Evolutionary conservation across 1,140 invertebrate genomes (phyloP).

Genomic region (Nilaparvata lugens): DNA sequence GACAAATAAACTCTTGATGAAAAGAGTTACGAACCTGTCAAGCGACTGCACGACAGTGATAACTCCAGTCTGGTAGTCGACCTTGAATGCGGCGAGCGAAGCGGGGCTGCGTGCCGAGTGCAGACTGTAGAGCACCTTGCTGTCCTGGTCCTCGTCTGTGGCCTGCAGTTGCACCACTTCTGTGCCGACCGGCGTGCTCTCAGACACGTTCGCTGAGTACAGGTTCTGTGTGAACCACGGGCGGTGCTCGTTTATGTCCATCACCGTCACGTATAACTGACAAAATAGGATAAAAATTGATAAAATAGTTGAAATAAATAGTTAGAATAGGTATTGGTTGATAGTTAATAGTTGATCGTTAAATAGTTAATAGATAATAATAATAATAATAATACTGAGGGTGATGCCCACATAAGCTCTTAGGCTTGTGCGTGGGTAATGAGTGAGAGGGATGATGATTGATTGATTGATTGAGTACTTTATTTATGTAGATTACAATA

Average conservation of each 20-base stretch:
- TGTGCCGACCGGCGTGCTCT: slow-evolving; percentile 52
- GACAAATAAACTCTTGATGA: no score
- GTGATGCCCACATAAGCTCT: no score
- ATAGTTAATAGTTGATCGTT: no score
- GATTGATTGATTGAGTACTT: no score
- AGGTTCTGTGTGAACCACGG: slow-evolving; percentile 59
- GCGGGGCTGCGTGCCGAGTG: slow-evolving; percentile 61
- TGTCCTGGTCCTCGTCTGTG: slow-evolving; percentile 58
- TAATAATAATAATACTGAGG: no score
- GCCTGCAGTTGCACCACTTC: slow-evolving; percentile 55
- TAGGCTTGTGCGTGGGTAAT: no score
- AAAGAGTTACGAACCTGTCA: slow-evolving; percentile 54
- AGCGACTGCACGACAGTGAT: slow-evolving; percentile 58
- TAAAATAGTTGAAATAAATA: no score
- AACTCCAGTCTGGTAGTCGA: slow-evolving; percentile 67
- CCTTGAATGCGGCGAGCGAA: slow-evolving; percentile 66
- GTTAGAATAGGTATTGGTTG: no score
- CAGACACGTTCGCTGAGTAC: slow-evolving; percentile 68
- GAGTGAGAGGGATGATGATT: no score
- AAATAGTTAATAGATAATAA: no score
- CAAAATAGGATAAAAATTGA: no score
- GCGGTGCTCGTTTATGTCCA: slow-evolving; percentile 75
- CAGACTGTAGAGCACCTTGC: slow-evolving; percentile 64
- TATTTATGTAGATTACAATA: no score
- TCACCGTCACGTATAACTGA: slow-evolving; percentile 58